Evolutionary conservation across 2,888 invertebrate species (phyloP), one percentile per base, ranked within the genome.

Genomic region (Strigamia crassipes): DNA sequence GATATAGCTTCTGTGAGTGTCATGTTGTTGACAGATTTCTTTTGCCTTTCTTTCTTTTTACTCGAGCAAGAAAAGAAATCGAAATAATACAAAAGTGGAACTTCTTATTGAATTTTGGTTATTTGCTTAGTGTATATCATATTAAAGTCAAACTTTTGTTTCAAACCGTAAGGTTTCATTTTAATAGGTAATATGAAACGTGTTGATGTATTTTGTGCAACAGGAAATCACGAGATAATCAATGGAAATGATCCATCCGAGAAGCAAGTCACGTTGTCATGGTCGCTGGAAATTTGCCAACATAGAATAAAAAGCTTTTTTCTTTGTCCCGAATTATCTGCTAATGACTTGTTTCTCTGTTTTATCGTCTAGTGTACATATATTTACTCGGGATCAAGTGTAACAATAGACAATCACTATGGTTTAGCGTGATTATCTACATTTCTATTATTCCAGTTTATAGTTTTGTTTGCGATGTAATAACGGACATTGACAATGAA

Each of bases 231-330:
- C 61, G 12, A 23, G 18, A 18, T 66, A 66, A 66, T 66, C 61
- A 66, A 66, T 66, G 61, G 61, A 66, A 66, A 66, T 66, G 61
- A 66, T 66, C 61, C 61, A 66, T 66, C 8, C 18, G 21, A 66
- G 23, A 66, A 66, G 61, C 23, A 8, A 23, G 23, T 23, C 23
- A 23, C 21, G 61, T 66, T 66, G 21, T 66, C 61, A 21, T 23
- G 23, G 21, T 66, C 23, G 46, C 61, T 66, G 61, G 61, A 61
- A 61, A 61, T 61, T 61, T 61, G 61, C 61, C 61, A 66, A 66
- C 21, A 66, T 6, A 66, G 6, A 23, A 66, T 23, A 66, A 66
- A 66, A 23, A 12, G 21, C 21, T 66, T 9, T 21, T 66, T 66
- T 12, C 18, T 23, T 66, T n/a, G 18, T 21, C 21, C 18, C 18